phyloP scores from a whole-genome alignment of 2,797 vertebrate genomes.

The Gephyroberyx darwinii region DNA sequence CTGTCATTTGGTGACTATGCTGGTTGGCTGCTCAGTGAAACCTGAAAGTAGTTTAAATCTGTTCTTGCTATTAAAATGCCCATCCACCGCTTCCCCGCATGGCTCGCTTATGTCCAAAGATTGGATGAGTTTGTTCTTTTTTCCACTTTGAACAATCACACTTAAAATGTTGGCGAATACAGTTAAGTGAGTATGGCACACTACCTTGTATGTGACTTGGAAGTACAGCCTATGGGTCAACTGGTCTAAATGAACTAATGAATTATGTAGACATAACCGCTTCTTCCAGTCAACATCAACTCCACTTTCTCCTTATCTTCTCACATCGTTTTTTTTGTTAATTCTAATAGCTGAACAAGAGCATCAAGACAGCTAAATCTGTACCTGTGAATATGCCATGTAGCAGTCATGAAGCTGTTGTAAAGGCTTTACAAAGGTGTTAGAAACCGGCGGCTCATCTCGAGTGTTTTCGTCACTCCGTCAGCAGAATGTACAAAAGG shows the following conservation, averaged over 20 bases:
- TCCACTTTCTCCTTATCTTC: background rate
- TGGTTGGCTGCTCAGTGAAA: conserved; percentile 9
- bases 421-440: background rate
- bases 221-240: background rate
- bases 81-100: conserved; percentile 1
- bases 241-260: too few species aligned
- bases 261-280: too few species aligned
- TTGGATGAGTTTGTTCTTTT: background rate
- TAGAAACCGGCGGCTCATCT: background rate
- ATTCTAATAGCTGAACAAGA: too few species aligned
- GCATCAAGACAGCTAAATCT: too few species aligned
- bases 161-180: conserved; percentile 8
- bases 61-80: background rate
- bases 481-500: background rate
- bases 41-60: background rate
- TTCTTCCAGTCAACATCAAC: too few species aligned
- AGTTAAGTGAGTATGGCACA: background rate
- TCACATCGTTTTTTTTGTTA: background rate
- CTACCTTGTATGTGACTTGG: background rate
- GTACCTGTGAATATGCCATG: background rate
- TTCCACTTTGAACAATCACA: background rate
- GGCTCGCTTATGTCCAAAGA: conserved; percentile 8
- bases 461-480: background rate
- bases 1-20: background rate
- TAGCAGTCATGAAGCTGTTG: too few species aligned